Evolutionary conservation across 2,113 vertebrate genomes (phyloP).

Genomic region (Carassius auratus): DNA sequence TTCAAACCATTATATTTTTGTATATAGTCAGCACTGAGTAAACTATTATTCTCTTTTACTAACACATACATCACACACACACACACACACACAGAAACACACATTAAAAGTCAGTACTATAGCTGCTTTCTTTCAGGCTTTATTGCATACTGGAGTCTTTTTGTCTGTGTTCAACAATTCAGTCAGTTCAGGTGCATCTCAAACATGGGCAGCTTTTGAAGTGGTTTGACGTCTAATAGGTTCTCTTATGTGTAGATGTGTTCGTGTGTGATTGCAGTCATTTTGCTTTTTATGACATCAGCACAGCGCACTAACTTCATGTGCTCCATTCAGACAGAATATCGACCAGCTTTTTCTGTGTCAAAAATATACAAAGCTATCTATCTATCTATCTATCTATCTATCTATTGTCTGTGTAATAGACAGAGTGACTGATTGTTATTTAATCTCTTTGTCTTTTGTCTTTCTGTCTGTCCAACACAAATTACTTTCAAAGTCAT

Average conservation of each 20-base stretch:
- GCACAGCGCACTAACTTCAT: background rate
- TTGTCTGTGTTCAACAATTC: background rate
- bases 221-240: background rate
- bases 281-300: slow-evolving; percentile 22
- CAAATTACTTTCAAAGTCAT: background rate
- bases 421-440: too few species aligned
- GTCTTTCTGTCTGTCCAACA: background rate
- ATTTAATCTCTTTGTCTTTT: background rate
- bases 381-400: background rate
- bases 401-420: too few species aligned
- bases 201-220: background rate
- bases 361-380: background rate
- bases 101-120: background rate
- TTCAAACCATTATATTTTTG: slow-evolving; percentile 7
- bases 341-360: background rate
- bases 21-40: background rate
- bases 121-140: background rate
- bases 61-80: background rate
- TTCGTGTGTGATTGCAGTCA: slow-evolving; percentile 15
- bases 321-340: background rate
- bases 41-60: background rate
- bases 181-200: background rate
- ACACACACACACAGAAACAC: background rate
- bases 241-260: background rate
- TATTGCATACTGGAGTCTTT: background rate